Base-by-base conservation (phyloP, 2,888 invertebrate species). In the Seladonia tumulorum region DNA sequence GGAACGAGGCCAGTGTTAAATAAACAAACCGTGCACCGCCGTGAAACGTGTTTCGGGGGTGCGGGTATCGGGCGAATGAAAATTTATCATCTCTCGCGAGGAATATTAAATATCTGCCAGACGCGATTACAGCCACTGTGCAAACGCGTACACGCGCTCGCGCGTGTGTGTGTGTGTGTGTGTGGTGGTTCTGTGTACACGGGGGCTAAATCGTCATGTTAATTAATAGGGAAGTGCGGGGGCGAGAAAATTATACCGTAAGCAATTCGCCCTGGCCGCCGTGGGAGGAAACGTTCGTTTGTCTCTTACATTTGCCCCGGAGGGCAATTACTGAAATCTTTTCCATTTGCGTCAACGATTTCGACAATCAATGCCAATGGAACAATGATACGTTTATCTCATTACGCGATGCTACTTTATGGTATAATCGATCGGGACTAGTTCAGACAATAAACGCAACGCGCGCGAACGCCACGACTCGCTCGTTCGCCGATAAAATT, bases 161-260 rank as follows among this genome's bases (percentile, higher is more conserved):
- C 3, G 66, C 0, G 39, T 1, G 12, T n/a, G 39, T 12, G 18
- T 0, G 18, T 22, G 53, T 22, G 53, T 22, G 22, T 53, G 45
- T 45, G 45, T 14, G 35, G 18, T 18, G 66, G 35, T 35, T 39
- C 35, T 39, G 66, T 68, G 22, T 68, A 35, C 66, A 68, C 35
- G 18, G 66, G 35, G 49, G 68, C 82, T 84, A 82, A 84, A 80
- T 74, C 78, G 86, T 78, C 80, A 77, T 82, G 91, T 90, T 92
- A 93, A 93, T 93, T 93, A 93, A 93, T 92, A 92, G 93, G 92
- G 93, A 93, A 93, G 93, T 93, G 90, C 92, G 90, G 92, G 89
- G 92, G 93, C 91, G 91, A 86, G 86, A 81, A 85, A 81, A 87
- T 87, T 81, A 86, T 86, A 75, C 83, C 81, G 73, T 87, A 87